These are phyloP conservation scores for Anhinga rufa DNA, from an alignment of 2,113 vertebrate genomes.

Conservation along the genomic window DNA sequence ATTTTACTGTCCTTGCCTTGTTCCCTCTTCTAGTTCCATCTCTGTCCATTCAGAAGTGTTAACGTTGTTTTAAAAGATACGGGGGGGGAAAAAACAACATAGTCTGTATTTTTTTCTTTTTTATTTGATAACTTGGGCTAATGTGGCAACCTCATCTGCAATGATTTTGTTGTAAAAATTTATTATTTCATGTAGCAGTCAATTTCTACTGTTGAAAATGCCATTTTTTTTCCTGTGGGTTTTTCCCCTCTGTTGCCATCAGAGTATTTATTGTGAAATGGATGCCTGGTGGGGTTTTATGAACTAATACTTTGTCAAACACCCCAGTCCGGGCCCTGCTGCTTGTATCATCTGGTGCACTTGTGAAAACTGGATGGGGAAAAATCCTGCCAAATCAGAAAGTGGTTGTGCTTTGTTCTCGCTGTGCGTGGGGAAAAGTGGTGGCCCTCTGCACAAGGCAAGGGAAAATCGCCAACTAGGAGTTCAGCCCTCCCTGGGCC, in stretches of 20 bases:
- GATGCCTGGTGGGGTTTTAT: not conserved
- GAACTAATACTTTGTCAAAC: not conserved
- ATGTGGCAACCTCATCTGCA: conserved; percentile 16
- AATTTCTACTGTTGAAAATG: conserved; percentile 47
- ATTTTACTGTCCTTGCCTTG: conserved; percentile 54
- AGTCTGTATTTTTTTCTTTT: not conserved
- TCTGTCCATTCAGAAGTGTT: conserved; percentile 23
- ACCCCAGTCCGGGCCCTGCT: not conserved
- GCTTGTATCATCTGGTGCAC: not conserved
- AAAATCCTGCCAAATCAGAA: not conserved
- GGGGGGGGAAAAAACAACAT: not conserved
- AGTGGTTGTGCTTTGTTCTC: not conserved
- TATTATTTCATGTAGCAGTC: conserved; percentile 62
- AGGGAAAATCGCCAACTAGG: not conserved
- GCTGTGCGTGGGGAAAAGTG: not conserved
- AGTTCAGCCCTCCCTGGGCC: not conserved
- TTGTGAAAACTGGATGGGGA: not conserved
- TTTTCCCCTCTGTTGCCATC: not conserved
- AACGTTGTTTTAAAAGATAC: conserved; percentile 5
- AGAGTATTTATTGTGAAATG: conserved; percentile 39
- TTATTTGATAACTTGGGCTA: conserved; percentile 41
- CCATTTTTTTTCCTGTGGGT: not conserved
- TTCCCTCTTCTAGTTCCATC: not conserved
- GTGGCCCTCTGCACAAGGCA: not conserved
- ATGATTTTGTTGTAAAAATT: conserved; percentile 59